Base-by-base conservation (phyloP, 2,888 invertebrate species). In the Bembecia ichneumoniformis region DNA sequence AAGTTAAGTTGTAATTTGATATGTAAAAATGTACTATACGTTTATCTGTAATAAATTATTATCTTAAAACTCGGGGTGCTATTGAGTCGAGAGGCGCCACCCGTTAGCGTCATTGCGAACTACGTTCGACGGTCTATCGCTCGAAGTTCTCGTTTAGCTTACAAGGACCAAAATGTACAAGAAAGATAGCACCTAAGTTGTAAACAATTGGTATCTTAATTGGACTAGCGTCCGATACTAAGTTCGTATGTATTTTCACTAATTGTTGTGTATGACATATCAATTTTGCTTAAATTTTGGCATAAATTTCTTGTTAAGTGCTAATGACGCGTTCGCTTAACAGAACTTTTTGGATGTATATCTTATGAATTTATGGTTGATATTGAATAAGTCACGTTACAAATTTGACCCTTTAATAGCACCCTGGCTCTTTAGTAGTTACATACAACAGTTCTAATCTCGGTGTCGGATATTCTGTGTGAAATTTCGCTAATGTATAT, bases 41-140 rank as follows among this genome's bases (percentile, higher is more conserved):
- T 45, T n/a, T 47, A 50, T 56, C 49, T 51, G 45, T 51, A 50
- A 51, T 59, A 56, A 28, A 28, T 28, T 51, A 44, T 52, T 58
- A 64, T 62, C 60, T 63, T 60, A 55, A 62, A 62, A 58, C 57
- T 58, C 74, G 75, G 81, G 81, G 82, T 82, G 82, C 80, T 82
- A 79, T 75, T 73, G 64, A 58, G 51, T 59, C 53, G 55, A 45
- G 35, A 46, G 16, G 17, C 16, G 15, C 15, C 15, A 15, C 11
- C 44, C 3, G 44, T 16, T 13, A 4, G 7, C 11, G 15, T 11
- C 16, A 44, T 11, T 11, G 17, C 11, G 44, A 14, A 44, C 15
- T 15, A 28, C 28, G 28, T 28, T 9, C 28, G 9, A 28, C 28
- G 28, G 28, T 28, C 28, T 9, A 28, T 28, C 5, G 9, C 28